phyloP scores from a whole-genome alignment of 1,140 invertebrate species.

The Ectropis grisescens region DNA sequence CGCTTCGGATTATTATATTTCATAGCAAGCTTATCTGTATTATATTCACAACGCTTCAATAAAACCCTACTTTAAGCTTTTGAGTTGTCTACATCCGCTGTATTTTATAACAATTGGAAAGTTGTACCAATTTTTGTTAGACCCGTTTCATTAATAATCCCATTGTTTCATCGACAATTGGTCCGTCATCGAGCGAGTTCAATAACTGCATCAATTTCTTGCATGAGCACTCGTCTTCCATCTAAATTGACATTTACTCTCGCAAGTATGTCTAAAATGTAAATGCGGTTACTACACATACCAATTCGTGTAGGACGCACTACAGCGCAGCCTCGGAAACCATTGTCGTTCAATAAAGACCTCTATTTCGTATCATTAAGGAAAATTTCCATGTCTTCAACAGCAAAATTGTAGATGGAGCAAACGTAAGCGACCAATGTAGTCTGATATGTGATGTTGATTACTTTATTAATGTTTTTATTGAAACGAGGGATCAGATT shows the following conservation, averaged over 20 bases:
- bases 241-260: constrained; percentile 68
- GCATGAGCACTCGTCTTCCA: constrained; percentile 52
- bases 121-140: not conserved
- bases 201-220: constrained; percentile 63
- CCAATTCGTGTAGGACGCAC: constrained; percentile 25
- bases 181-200: constrained; percentile 49
- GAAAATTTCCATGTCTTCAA: constrained; percentile 16
- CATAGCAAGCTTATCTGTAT: too few relatives aligned
- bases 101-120: not conserved
- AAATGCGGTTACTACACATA: constrained; percentile 60
- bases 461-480: constrained; percentile 57
- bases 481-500: constrained; percentile 41
- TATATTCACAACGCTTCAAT: not conserved
- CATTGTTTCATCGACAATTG: constrained; percentile 37
- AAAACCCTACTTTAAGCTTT: not conserved
- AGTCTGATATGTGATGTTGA: constrained; percentile 49
- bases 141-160: constrained; percentile 18
- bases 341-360: constrained; percentile 10
- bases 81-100: not conserved
- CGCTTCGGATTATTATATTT: too few relatives aligned
- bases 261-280: constrained; percentile 62
- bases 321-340: constrained; percentile 6
- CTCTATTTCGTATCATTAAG: constrained; percentile 27
- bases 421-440: constrained; percentile 29
- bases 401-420: constrained; percentile 15